phyloP scores from a whole-genome alignment of 2,113 vertebrate species.

The Calidris pugnax region DNA sequence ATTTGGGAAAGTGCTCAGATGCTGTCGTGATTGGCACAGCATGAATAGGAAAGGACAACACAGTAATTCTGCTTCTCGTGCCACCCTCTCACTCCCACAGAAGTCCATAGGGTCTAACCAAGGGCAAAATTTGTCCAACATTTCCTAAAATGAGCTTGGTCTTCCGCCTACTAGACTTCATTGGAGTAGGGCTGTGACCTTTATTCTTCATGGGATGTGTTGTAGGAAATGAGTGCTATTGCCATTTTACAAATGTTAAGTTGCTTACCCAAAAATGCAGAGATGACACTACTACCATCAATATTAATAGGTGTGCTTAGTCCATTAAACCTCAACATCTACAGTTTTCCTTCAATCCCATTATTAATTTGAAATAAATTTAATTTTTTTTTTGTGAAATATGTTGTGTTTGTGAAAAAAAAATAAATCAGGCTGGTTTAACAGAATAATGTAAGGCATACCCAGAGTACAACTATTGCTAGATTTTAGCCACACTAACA shows the following conservation, averaged over 20 bases:
- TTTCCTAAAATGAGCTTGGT: background rate
- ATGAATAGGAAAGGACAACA: background rate
- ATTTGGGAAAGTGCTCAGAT: conserved; percentile 10
- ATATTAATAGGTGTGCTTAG: background rate
- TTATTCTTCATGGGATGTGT: background rate
- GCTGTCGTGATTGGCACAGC: conserved; percentile 6
- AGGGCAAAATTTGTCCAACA: background rate
- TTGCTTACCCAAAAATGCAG: background rate
- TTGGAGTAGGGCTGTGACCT: background rate
- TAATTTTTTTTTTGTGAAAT: background rate
- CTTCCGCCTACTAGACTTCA: background rate
- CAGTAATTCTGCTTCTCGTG: background rate
- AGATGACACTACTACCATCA: background rate
- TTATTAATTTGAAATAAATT: background rate
- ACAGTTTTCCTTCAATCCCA: background rate
- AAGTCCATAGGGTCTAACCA: background rate
- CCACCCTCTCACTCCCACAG: background rate
- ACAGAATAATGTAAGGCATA: background rate
- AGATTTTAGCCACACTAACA: background rate
- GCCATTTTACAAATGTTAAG: background rate
- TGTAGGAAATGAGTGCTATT: background rate
- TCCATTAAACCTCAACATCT: background rate
- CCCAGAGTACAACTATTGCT: background rate
- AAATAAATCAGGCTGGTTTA: background rate
- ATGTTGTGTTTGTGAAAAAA: background rate